Evolutionary conservation across 2,797 vertebrate genomes (phyloP), one percentile per base, ranked within the genome.

Genomic region (Astyanax mexicanus): DNA sequence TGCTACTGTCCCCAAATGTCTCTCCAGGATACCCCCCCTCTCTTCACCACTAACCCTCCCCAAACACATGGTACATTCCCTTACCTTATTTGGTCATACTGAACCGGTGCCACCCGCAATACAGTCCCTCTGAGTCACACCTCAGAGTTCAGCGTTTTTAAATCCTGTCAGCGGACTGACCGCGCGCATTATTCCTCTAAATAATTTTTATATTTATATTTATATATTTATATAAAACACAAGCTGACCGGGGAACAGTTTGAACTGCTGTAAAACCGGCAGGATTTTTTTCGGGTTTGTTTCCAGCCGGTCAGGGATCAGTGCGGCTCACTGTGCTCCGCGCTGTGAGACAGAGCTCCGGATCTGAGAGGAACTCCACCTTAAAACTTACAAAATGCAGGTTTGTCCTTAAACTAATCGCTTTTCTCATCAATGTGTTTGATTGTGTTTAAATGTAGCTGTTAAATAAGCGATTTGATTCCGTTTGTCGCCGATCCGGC

Each of bases 91-190:
- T 87, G 90, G 93, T 60, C 72, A 65, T 67, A 3, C 74, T 92
- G 92, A 92, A 61, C 83, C 13, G 65, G 89, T 91, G 89, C 86
- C 54, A 54, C 91, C 12, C 80, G 58, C 89, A 89, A 92, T 91
- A 89, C 88, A 80, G 83, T 92, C 87, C 87, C 11, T 23, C 25
- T 19, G 6, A 3, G 6, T 4, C 23, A 15, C 6, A 23, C n/a
- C 27, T 1, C n/a, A n/a, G n/a, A n/a, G n/a, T n/a, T 25, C n/a
- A 1, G 0, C 40, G 17, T 0, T 15, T 80, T 84, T 77, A 72
- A 9, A 3, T 10, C 1, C 7, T 44, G 8, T 13, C 35, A 44
- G 37, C 21, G 23, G 3, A 37, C n/a, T 5, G 1, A 25, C 27
- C 52, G 19, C 15, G 7, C 42, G 35, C 54, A 27, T 13, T 69